A percentile compares a stretch with the other conserved stretches of the same genome.
phyloP scores from a whole-genome alignment of 2,797 vertebrate species.

The Catharus ustulatus region DNA sequence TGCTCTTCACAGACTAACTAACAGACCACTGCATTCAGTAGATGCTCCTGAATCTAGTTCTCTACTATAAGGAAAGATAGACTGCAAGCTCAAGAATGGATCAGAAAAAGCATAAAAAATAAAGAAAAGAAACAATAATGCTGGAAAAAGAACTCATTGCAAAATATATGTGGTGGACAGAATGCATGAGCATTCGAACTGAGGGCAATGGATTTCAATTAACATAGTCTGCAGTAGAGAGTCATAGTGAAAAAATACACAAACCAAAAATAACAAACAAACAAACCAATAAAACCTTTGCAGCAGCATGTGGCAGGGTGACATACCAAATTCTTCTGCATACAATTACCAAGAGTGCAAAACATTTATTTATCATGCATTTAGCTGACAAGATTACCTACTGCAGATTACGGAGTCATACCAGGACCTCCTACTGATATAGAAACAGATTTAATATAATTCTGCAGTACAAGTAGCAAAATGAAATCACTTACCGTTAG shows the following conservation, averaged over 20 bases:
- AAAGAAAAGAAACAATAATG: background rate
- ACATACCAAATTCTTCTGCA: background rate
- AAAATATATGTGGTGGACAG: background rate
- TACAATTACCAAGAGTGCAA: background rate
- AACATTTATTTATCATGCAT: background rate
- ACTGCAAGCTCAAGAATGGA: background rate
- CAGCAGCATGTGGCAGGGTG: background rate
- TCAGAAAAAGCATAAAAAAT: background rate
- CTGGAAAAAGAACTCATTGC: background rate
- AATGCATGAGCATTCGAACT: background rate
- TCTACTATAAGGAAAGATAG: background rate
- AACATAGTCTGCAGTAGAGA: background rate
- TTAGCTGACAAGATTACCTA: conserved; percentile 7
- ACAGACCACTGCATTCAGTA: background rate
- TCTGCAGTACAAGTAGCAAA: conserved; percentile 4
- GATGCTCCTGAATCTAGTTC: background rate
- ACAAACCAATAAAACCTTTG: background rate
- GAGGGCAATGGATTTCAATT: background rate
- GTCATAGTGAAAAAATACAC: background rate
- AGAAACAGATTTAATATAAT: conserved; percentile 33
- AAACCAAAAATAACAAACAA: background rate
- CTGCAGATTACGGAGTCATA: background rate
- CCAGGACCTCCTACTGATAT: background rate
- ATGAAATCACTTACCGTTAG: background rate
- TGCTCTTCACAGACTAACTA: background rate